Conservation (phyloP, 2,888 invertebrate genomes). For the Cerceris rybyensis region DNA sequence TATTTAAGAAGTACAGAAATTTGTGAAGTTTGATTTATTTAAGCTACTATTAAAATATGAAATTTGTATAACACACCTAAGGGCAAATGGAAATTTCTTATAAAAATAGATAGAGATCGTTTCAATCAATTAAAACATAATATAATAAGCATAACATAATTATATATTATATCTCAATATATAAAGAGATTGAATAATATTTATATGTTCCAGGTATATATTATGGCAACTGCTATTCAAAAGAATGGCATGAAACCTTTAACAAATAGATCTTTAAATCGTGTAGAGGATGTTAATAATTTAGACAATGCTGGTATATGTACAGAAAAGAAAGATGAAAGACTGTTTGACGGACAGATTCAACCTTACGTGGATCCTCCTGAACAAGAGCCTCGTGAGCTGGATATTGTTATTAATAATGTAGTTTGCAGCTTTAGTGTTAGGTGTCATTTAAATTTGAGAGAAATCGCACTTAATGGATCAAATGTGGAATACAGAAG, state of each 20-base stretch:
- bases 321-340: conserved; percentile 60
- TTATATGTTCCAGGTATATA: conserved; percentile 71
- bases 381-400: conserved; percentile 86
- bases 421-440: conserved; percentile 98
- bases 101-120: too few species aligned
- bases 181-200: too few species aligned
- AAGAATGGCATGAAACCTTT: conserved; percentile 91
- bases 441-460: conserved; percentile 96
- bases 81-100: too few species aligned
- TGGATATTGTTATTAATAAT: conserved; percentile 98
- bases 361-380: conserved; percentile 55
- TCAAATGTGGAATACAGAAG: conserved; percentile 97
- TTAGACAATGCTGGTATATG: conserved; percentile 69
- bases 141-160: too few species aligned
- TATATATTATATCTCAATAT: too few species aligned
- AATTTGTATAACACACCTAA: too few species aligned
- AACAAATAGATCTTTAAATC: conserved; percentile 85
- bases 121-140: too few species aligned
- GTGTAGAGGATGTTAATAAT: conserved; percentile 74
- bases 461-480: conserved; percentile 95
- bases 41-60: too few species aligned
- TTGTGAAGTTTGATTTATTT: too few species aligned
- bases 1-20: too few species aligned
- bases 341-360: conserved; percentile 64
- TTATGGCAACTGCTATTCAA: conserved; percentile 92